Evolutionary conservation across 1,140 invertebrate species (phyloP), one percentile per base, ranked within the genome.

Genomic region (Lasaia peninsularis): DNA sequence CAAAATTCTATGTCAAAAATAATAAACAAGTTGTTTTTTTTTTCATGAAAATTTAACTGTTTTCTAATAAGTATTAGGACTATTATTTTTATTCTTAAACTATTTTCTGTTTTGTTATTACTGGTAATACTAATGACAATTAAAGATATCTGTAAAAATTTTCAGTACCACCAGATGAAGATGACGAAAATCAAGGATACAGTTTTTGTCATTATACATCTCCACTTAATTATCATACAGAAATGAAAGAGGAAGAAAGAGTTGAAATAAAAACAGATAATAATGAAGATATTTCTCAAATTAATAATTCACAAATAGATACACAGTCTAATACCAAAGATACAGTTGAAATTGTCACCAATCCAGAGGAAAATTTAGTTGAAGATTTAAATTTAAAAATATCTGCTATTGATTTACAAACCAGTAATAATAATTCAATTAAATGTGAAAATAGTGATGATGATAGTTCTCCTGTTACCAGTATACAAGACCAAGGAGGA

Each of bases 321-420:
- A 58, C 51, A 33, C 53, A 44, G 16, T 11, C 70, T 40, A 44
- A 54, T 37, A 44, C 53, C 48, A 58, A 68, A 52, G 49, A 67
- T 60, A 52, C 53, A 58, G 49, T 51, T 63, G 65, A 69, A 60
- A 71, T 67, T 62, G 60, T 65, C 53, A 24, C 63, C 52, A 75
- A 69, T 63, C 62, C 60, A 60, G 86, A 89, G 67, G 82, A 88
- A 49, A 69, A 67, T 51, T 73, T 78, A 60, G 65, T 89, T 62
- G 88, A 90, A 77, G 88, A 90, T 73, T 79, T 90, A 62, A 76
- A 88, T 75, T 85, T 90, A 62, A 77, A 80, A 71, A 51, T 88
- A 58, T 71, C 78, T 58, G 51, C 73, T 56, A 69, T 75, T 32
- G 60, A 66, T 65, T 53, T 60, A 58, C 54, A 63, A 54, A 20